A percentile compares a stretch with the other conserved stretches of the same genome.
These are phyloP conservation scores for Rhinolophus sinicus DNA, from an alignment of 2,113 vertebrate genomes.

Conservation along the genomic window DNA sequence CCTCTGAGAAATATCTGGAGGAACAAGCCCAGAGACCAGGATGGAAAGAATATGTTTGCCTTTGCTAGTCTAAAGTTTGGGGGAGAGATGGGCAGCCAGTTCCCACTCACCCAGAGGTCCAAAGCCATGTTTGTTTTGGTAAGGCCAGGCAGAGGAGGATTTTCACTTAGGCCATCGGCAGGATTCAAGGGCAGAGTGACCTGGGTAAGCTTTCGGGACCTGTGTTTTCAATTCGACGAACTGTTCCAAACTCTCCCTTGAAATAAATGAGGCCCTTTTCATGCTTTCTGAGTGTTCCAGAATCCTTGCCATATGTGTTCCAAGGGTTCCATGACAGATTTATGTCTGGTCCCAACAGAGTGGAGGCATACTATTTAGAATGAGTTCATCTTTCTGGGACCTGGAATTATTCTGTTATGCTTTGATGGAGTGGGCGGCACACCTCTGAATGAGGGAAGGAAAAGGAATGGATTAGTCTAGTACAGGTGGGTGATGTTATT, in stretches of 20 bases:
- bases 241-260: slow-evolving; percentile 30
- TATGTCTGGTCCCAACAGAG: background rate
- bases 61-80: background rate
- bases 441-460: background rate
- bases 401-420: background rate
- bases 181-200: background rate
- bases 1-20: background rate
- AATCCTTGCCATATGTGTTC: background rate
- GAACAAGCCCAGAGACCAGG: background rate
- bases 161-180: background rate
- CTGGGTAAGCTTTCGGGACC: background rate
- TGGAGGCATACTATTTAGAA: background rate
- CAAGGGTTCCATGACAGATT: background rate
- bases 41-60: background rate
- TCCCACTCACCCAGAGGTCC: background rate
- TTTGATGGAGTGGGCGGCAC: background rate
- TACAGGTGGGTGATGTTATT: accelerated
- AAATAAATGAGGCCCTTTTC: background rate
- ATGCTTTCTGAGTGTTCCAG: background rate
- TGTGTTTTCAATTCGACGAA: background rate
- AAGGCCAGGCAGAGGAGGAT: background rate
- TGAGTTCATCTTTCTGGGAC: background rate
- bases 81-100: background rate
- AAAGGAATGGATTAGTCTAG: accelerated
- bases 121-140: background rate